These are phyloP conservation scores for Poecilobothrus nobilitatus DNA, from an alignment of 2,888 invertebrate genomes.

Conservation along the genomic window DNA sequence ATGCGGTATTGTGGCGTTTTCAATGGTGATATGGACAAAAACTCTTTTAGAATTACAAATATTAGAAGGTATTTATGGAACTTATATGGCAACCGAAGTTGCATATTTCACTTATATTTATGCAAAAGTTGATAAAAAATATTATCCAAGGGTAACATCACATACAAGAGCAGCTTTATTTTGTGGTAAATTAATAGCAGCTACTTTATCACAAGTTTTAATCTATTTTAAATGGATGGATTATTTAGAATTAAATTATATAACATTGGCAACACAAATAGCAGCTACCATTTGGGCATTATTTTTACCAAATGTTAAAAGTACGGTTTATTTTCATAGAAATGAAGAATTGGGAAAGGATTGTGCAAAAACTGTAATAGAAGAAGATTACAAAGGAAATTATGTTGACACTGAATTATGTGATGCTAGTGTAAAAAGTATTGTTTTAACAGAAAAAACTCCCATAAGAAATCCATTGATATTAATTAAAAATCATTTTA, in stretches of 20 bases:
- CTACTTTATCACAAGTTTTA: conserved; percentile 57
- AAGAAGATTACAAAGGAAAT: neutral
- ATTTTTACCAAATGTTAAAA: conserved; percentile 53
- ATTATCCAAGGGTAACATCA: conserved; percentile 65
- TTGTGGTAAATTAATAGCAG: conserved; percentile 59
- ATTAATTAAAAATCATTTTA: conserved; percentile 51
- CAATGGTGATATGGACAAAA: conserved; percentile 67
- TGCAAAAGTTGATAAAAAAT: conserved; percentile 64
- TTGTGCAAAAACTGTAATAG: neutral
- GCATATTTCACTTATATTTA: conserved; percentile 92
- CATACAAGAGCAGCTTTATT: conserved; percentile 63
- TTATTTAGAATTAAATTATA: conserved; percentile 60
- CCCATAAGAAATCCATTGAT: conserved; percentile 32
- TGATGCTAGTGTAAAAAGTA: neutral
- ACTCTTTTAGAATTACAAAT: conserved; percentile 63
- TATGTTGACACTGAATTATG: neutral
- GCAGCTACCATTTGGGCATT: conserved; percentile 55
- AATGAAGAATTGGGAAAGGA: conserved; percentile 11
- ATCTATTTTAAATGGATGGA: conserved; percentile 51
- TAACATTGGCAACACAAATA: conserved; percentile 56
- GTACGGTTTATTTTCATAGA: conserved; percentile 58
- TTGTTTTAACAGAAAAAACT: conserved; percentile 13
- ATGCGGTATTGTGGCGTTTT: conserved; percentile 68
- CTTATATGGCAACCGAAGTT: conserved; percentile 81
- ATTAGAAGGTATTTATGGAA: conserved; percentile 65